Conservation (phyloP, 2,888 invertebrate genomes). For the Lochmaea capreae region DNA sequence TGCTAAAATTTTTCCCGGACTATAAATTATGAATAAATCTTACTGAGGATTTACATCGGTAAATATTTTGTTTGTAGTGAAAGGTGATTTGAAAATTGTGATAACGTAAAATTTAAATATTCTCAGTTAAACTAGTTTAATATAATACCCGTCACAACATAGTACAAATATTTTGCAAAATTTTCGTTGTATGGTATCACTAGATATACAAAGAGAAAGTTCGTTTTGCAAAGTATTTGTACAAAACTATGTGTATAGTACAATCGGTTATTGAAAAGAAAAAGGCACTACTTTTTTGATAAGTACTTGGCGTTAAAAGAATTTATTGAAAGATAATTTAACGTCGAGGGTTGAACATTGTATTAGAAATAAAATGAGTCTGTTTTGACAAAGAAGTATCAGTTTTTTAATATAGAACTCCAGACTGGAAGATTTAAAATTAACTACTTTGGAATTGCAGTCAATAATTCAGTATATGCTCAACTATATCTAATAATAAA, state of each 20-base stretch:
- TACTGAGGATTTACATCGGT: neutral
- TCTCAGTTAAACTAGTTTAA: slow-evolving; percentile 53
- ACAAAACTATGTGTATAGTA: slow-evolving; percentile 25
- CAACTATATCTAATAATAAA: no score
- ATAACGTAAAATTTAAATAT: slow-evolving; percentile 12
- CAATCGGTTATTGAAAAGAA: neutral
- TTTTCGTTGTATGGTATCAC: slow-evolving; percentile 49
- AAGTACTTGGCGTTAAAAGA: neutral
- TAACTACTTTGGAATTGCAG: no score
- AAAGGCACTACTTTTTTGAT: slow-evolving; percentile 6
- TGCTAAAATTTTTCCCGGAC: no score
- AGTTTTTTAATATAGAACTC: no score
- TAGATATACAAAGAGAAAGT: slow-evolving; percentile 7
- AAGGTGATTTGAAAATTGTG: neutral
- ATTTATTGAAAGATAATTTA: neutral
- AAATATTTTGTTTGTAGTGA: neutral
- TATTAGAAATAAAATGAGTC: no score
- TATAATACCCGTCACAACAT: slow-evolving; percentile 64
- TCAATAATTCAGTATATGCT: no score
- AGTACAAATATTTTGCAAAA: slow-evolving; percentile 48
- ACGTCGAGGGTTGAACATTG: no score
- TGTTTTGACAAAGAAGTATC: no score
- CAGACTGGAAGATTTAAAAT: no score
- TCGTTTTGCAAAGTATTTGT: slow-evolving; percentile 36
- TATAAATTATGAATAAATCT: no score